Conservation (phyloP, 2,113 vertebrate genomes). For the Oreocharis arfaki region DNA sequence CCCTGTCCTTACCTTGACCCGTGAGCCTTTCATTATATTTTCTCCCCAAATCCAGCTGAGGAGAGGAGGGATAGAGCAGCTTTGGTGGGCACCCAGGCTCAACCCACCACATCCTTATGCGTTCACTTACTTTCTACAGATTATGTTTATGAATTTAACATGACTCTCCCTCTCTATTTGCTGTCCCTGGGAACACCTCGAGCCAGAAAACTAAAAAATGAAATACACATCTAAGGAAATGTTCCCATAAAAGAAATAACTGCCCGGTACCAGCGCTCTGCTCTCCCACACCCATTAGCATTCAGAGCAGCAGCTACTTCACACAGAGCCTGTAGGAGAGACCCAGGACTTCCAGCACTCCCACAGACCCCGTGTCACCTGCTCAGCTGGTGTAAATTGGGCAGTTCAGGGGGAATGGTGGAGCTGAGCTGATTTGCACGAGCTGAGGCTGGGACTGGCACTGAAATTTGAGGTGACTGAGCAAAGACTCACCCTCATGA, state of each 20-base stretch:
- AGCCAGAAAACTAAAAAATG: slow-evolving; percentile 21
- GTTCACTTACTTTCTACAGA: neutral
- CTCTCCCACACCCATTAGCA: neutral
- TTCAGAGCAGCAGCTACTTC: neutral
- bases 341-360: neutral
- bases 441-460: neutral
- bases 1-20: neutral
- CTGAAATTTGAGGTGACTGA: neutral
- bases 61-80: neutral
- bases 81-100: neutral
- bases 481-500: fast-evolving
- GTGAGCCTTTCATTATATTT: neutral
- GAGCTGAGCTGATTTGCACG: neutral
- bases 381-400: neutral
- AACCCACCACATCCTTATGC: neutral
- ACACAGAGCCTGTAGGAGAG: neutral
- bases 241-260: slow-evolving; percentile 47
- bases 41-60: neutral
- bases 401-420: neutral
- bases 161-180: slow-evolving; percentile 10
- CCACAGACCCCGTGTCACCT: neutral
- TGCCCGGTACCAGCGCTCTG: neutral
- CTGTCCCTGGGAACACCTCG: slow-evolving; percentile 29
- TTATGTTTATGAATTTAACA: slow-evolving; percentile 58
- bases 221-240: slow-evolving; percentile 27